These are phyloP conservation scores for Auanema sp. DNA, from an alignment of 2,888 invertebrate species.

Conservation along the genomic window DNA sequence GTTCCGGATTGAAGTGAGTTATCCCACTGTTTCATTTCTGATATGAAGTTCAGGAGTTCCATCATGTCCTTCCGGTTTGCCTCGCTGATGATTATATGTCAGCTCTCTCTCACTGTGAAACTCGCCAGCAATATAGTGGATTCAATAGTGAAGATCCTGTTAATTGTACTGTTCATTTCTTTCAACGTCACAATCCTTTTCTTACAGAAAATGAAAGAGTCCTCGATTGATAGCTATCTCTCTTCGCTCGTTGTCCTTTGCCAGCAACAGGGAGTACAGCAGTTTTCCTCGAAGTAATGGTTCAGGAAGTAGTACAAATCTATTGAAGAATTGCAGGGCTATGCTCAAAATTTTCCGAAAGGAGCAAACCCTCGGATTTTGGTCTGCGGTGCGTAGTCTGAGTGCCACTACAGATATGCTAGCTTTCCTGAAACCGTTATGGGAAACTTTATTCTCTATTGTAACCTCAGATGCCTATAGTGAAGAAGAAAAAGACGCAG, in stretches of 20 bases:
- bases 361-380: constrained; percentile 24
- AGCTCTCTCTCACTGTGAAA: constrained; percentile 45
- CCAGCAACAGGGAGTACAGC: constrained; percentile 50
- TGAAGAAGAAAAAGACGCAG: constrained; percentile 11
- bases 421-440: constrained; percentile 39
- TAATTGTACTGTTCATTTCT: constrained; percentile 34
- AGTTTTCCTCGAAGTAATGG: constrained; percentile 47
- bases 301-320: no score
- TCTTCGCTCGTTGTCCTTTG: constrained; percentile 56
- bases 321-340: constrained; percentile 31
- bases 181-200: constrained; percentile 1
- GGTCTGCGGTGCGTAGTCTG: constrained; percentile 18
- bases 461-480: constrained; percentile 1
- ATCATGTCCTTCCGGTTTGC: constrained; percentile 37
- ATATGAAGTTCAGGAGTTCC: constrained; percentile 33
- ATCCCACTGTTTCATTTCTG: no score
- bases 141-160: constrained; percentile 45
- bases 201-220: constrained; percentile 46
- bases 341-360: constrained; percentile 36
- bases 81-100: constrained; percentile 48
- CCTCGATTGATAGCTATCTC: constrained; percentile 35
- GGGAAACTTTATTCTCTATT: constrained; percentile 39
- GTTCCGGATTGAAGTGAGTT: constrained; percentile 49
- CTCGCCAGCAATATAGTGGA: constrained; percentile 40
- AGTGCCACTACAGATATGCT: constrained; percentile 33